Evolutionary conservation across 1,140 invertebrate genomes (phyloP), one percentile per base, ranked within the genome.

Genomic region (Micrasema longulum): DNA sequence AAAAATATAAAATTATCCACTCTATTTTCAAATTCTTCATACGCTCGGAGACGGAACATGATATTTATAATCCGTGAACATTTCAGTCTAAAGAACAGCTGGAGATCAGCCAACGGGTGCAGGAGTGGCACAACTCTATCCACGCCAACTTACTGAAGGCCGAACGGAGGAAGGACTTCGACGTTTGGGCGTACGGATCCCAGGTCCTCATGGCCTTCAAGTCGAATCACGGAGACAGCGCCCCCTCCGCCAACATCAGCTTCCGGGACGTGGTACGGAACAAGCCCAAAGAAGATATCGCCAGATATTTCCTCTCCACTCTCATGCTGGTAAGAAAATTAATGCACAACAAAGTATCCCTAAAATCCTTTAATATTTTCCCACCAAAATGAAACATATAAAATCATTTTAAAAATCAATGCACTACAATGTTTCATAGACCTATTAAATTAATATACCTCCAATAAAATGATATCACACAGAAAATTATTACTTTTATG

Each of bases 71-170:
- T n/a, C n/a, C n/a, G n/a, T 31, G 35, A 31, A 41, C 7, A 38
- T 68, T 65, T 7, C 26, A 75, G 74, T 50, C 43, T 31, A 18
- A 23, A n/a, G 74, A 75, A 20, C 60, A 69, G 26, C 62, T 64
- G 23, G 75, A 76, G 26, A 43, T 68, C 5, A 23, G 52, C 3
- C 73, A 74, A 23, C 63, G 65, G 6, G 65, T 76, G 11, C 64
- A 76, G 52, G 72, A 72, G 26, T 76, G 75, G 75, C 72, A 76
- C 43, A 14, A 57, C 10, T 74, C 64, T 26, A 69, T 76, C 69
- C 11, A 35, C 11, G 69, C 69, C 53, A 72, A 67, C 66, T 36
- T 76, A 18, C 52, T 35, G 31, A 22, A 14, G 11, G 48, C 71
- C 1, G 71, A 76, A 36, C 35, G 50, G 23, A 48, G 71, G 1